Base-by-base conservation (phyloP, 2,888 invertebrate species). In the Brenthis ino region DNA sequence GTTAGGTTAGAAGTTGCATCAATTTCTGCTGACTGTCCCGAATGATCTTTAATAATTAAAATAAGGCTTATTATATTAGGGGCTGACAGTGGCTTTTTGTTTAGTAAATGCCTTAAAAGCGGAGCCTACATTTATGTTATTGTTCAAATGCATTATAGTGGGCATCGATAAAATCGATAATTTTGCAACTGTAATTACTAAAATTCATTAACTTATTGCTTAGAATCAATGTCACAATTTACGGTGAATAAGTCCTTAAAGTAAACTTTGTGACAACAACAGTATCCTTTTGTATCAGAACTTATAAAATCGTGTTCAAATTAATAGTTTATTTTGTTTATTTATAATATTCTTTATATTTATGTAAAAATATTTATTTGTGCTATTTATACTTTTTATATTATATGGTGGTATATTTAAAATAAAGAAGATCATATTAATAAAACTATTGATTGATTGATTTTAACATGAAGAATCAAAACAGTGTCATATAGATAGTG, bases 1-100 rank as follows among this genome's bases (percentile, higher is more conserved):
- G 82, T 85, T 89, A 92, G 91, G 92, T 92, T 92, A 92, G 89
- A 89, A 87, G 81, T 83, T 88, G 84, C 85, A 83, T 86, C 77
- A 84, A 82, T 87, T 86, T 85, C 79, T 83, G 91, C 91, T 89
- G 89, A 88, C 85, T 89, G 83, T 87, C 84, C 83, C 82, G 80
- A 79, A 80, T 85, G 76, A 82, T 85, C 82, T 84, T 83, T 79
- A 77, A 77, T 82, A 84, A 82, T 78, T 82, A 83, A 80, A 73
- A 81, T 80, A 80, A 81, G 77, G 90, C 91, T 90, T 91, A 77
- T 83, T 87, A 83, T 80, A 78, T 75, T 91, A 89, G 86, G 85
- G 90, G 91, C 91, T 91, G 91, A 81, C 80, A 82, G 78, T 86
- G 82, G 90, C 89, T 91, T 91, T 83, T 84, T 85, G 77, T 85